Conservation (phyloP, 2,888 invertebrate genomes). For the Clostera curtula region DNA sequence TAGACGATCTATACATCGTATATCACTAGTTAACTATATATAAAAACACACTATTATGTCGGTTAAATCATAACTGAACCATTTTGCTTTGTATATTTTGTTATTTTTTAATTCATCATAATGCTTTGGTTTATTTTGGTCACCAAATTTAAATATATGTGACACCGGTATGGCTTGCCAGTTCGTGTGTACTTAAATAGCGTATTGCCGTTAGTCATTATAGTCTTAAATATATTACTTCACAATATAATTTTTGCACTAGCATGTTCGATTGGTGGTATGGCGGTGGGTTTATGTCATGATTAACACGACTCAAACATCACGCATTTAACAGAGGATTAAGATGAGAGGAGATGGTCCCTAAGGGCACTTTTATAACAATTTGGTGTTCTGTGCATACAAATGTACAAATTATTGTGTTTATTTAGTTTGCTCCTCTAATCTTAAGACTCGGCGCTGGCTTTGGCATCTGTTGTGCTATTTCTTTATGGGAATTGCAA, state of each 20-base stretch:
- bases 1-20: too few relatives aligned
- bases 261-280: conserved; percentile 52
- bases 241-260: conserved; percentile 33
- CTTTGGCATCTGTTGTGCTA: conserved; percentile 31
- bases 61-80: too few relatives aligned
- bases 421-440: conserved; percentile 25
- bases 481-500: conserved; percentile 16
- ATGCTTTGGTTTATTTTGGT: too few relatives aligned
- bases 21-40: too few relatives aligned
- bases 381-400: too few relatives aligned
- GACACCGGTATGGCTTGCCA: conserved; percentile 3
- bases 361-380: not conserved
- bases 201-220: conserved; percentile 7
- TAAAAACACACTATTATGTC: too few relatives aligned
- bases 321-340: conserved; percentile 43
- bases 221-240: conserved; percentile 13
- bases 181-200: conserved; percentile 8
- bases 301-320: conserved; percentile 44
- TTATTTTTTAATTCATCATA: too few relatives aligned
- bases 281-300: conserved; percentile 71
- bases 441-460: conserved; percentile 26
- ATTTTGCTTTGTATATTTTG: too few relatives aligned
- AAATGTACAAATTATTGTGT: conserved; percentile 1
- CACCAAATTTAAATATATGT: too few relatives aligned
- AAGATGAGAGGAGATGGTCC: conserved; percentile 35